phyloP scores from a whole-genome alignment of 2,888 invertebrate genomes.

The Brachyopa scutellaris region DNA sequence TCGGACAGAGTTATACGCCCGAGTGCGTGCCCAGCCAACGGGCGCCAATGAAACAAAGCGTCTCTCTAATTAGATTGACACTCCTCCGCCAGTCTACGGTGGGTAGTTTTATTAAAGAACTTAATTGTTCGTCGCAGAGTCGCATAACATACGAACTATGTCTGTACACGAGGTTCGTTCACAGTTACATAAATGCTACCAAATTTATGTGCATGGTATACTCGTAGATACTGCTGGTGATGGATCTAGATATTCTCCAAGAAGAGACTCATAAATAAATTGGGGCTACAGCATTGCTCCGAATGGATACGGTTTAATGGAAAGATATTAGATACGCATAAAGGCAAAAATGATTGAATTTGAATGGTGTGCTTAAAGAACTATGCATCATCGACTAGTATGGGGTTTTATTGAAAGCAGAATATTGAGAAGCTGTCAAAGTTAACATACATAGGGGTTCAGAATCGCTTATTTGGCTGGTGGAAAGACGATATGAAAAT shows the following conservation, averaged over 20 bases:
- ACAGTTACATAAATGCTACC: slow-evolving; percentile 18
- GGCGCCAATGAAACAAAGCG: slow-evolving; percentile 47
- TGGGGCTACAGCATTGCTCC: slow-evolving; percentile 26
- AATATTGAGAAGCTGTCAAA: no score
- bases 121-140: slow-evolving; percentile 21
- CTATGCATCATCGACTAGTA: no score
- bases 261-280: not conserved
- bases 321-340: slow-evolving; percentile 14
- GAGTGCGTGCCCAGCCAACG: slow-evolving; percentile 48
- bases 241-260: no score
- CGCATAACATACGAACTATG: no score
- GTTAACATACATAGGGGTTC: no score
- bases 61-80: slow-evolving; percentile 30
- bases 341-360: not conserved
- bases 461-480: no score
- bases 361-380: not conserved
- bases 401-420: no score
- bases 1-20: slow-evolving; percentile 32
- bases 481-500: no score
- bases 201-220: slow-evolving; percentile 28
- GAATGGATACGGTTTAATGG: slow-evolving; percentile 18
- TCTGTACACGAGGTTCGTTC: no score
- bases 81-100: slow-evolving; percentile 25
- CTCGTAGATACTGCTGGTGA: no score
- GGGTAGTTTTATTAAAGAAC: slow-evolving; percentile 25